Percentiles rank a stretch among this genome's conserved stretches.
phyloP scores from a whole-genome alignment of 2,888 invertebrate genomes.

The Lucinisca nassula region DNA sequence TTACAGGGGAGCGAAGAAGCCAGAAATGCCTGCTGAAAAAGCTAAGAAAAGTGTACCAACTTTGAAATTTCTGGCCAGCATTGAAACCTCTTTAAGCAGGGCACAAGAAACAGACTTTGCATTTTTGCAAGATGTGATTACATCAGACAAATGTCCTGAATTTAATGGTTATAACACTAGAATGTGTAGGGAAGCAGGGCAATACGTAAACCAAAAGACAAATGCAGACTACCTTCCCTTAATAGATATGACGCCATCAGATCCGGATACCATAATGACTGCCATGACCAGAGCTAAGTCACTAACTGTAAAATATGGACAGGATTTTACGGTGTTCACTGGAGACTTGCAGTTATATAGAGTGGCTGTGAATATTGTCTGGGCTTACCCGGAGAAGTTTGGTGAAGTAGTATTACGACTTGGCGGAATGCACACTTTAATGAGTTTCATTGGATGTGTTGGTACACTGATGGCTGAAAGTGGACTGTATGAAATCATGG shows the following conservation, averaged over 20 bases:
- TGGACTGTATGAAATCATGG: slow-evolving; percentile 65
- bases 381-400: slow-evolving; percentile 60
- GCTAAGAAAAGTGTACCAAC: slow-evolving; percentile 21
- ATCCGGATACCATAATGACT: slow-evolving; percentile 65
- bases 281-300: slow-evolving; percentile 39
- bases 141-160: slow-evolving; percentile 21
- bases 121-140: slow-evolving; percentile 41
- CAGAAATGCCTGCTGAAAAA: slow-evolving; percentile 10
- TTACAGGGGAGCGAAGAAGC: slow-evolving; percentile 31
- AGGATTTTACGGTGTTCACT: slow-evolving; percentile 55
- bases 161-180: slow-evolving; percentile 62
- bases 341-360: slow-evolving; percentile 68
- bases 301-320: slow-evolving; percentile 34
- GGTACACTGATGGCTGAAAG: slow-evolving; percentile 66
- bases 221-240: slow-evolving; percentile 59
- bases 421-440: slow-evolving; percentile 73
- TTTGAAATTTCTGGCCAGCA: slow-evolving; percentile 28
- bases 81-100: not conserved
- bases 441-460: slow-evolving; percentile 69
- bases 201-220: slow-evolving; percentile 38
- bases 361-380: slow-evolving; percentile 57
- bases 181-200: slow-evolving; percentile 45
- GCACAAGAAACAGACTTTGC: slow-evolving; percentile 13
- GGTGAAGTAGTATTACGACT: slow-evolving; percentile 47
- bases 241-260: slow-evolving; percentile 57